Evolutionary conservation across 1,140 invertebrate genomes (phyloP), one percentile per base, ranked within the genome.

Genomic region (Campodea augens): DNA sequence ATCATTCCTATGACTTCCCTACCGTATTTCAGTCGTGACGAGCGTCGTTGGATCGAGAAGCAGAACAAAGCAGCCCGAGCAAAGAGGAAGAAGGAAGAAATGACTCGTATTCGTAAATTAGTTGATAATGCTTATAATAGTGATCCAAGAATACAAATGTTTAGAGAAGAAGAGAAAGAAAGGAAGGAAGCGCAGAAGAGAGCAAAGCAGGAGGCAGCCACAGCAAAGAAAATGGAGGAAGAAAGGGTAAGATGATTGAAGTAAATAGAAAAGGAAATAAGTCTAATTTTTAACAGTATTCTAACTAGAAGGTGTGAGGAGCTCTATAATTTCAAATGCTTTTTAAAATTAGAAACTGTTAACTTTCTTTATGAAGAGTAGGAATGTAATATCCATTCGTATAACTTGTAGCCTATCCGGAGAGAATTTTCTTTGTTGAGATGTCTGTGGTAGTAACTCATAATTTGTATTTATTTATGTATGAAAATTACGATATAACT

Each of bases 81-180:
- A 12, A 88, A 93, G 56, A 72, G 81, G 53, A 96, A 96, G 65
- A 97, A 97, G 60, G 92, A 97, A 62, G 95, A 98, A 71, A 91
- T 88, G 78, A 65, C 77, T 0, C 69, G 93, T 51, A 87, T 98
- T 54, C 68, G 92, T 20, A 69, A 72, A 20, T 61, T 97, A 23
- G 91, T 98, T 3, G 92, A 98, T 57, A 74, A 87, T 60, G 88
- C 89, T 0, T 98, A 98, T 63, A 77, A 79, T 51, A 75, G 80
- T 60, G 95, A 98, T 69, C 92, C 92, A 1, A 70, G 93, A 51
- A 88, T 98, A 54, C 73, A 71, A 37, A 77, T 77, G 52, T 96
- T 96, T 60, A 92, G 88, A 57, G 84, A 92, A 55, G 86, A 95
- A 40, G 91, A 97, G 49, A 91, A 87, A 55, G 81, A 92, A 51